Evolutionary conservation across 1,140 invertebrate species (phyloP), one percentile per base, ranked within the genome.

Genomic region (Scylla paramamosain): DNA sequence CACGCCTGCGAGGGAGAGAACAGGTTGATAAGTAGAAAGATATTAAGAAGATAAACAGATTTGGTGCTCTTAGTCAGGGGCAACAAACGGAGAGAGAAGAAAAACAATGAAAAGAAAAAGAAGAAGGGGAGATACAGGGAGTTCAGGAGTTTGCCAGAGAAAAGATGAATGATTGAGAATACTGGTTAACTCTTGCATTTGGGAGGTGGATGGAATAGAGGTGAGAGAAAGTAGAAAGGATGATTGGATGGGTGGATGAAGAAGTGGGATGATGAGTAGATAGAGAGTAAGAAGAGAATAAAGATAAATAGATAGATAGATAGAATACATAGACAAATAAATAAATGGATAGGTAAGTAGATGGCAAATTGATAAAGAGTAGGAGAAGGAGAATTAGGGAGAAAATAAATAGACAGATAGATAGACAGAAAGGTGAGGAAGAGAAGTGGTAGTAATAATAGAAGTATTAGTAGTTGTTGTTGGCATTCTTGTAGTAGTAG

Each of bases 1-100:
- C 3, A 96, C 67, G 59, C 96, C 96, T 96, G 94, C 12, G 20
- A 10, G 12, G 20, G 32, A 86, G 83, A 25, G 83, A n/a, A 84
- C n/a, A 7, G 83, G 8, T 20, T 84, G 28, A 31, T 25, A 82
- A 7, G 25, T 39, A 29, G 28, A 39, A 16, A 31, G 29, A 84
- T 6, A 45, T 14, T 91, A 48, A 46, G 16, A 29, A 14, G 14
- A 91, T 91, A 67, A 29, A 48, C 20, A 10, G 48, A 20, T 14
- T 94, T 31, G 31, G 67, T 29, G 45, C 31, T 59, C n/a, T n/a
- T n/a, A n/a, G n/a, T n/a, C n/a, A 39, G 16, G 29, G 3, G 83
- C 16, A 16, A 14, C 45, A 16, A 4, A n/a, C n/a, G 39, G 4
- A 77, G 77, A 94, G 84, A 8, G 52, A 94, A 67, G 10, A 31